Percentiles rank a stretch among this genome's conserved stretches.
These are phyloP conservation scores for Lithophane leautieri DNA, from an alignment of 2,888 invertebrate species.

Conservation along the genomic window DNA sequence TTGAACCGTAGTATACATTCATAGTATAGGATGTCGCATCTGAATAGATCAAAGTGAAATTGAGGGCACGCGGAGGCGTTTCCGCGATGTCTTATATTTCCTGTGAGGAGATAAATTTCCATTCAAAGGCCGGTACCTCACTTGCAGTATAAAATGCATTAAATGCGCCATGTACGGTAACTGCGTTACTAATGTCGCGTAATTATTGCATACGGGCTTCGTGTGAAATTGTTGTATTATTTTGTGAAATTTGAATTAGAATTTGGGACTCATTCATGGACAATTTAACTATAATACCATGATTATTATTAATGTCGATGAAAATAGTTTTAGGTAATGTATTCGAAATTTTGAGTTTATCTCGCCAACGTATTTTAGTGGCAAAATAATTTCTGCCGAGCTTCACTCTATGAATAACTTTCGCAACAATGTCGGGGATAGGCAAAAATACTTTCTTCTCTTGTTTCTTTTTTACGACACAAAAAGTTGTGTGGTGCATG, in stretches of 20 bases:
- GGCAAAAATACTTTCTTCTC: not conserved
- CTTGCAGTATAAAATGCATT: slow-evolving; percentile 65
- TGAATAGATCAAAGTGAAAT: slow-evolving; percentile 79
- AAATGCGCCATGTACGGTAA: slow-evolving; percentile 59
- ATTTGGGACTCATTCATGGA: slow-evolving; percentile 5
- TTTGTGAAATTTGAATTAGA: not conserved
- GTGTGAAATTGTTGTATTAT: slow-evolving; percentile 23
- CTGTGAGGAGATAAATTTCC: slow-evolving; percentile 70
- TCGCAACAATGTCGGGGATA: not conserved
- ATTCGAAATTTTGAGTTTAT: slow-evolving; percentile 1
- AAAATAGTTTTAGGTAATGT: slow-evolving; percentile 15
- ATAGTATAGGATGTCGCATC: slow-evolving; percentile 68
- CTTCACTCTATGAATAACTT: slow-evolving; percentile 4
- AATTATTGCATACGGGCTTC: slow-evolving; percentile 39
- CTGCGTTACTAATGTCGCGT: slow-evolving; percentile 52
- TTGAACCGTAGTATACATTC: slow-evolving; percentile 45
- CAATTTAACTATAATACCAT: slow-evolving; percentile 7
- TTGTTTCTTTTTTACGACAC: not conserved
- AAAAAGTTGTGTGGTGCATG: not conserved
- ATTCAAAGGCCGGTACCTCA: slow-evolving; percentile 64
- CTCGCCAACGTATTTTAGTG: slow-evolving; percentile 1
- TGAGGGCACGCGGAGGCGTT: slow-evolving; percentile 75
- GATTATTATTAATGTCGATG: not conserved
- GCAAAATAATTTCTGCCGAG: not conserved
- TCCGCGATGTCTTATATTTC: slow-evolving; percentile 73